A percentile compares a stretch with the other conserved stretches of the same genome.
These are phyloP conservation scores for Gadus macrocephalus DNA, from an alignment of 2,113 vertebrate species.

Conservation along the genomic window DNA sequence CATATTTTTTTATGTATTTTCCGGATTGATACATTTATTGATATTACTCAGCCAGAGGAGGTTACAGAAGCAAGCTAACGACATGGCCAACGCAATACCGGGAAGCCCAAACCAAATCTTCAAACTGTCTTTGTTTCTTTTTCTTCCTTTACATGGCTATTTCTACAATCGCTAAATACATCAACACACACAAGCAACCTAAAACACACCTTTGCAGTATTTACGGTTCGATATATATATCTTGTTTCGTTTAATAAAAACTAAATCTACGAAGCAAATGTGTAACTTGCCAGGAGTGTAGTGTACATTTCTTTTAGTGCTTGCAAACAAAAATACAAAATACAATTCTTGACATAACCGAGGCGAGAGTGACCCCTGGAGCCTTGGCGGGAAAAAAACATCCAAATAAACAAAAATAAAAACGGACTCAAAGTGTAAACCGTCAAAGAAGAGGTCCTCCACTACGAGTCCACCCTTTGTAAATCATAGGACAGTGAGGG, in stretches of 20 bases:
- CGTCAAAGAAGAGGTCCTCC: constrained; percentile 22
- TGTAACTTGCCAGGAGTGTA: constrained; percentile 38
- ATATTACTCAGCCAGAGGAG: neutral
- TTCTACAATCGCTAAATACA: constrained; percentile 67
- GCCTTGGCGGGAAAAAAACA: constrained; percentile 23
- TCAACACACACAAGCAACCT: constrained; percentile 41
- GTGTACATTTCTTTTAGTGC: constrained; percentile 46
- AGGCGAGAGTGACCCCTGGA: constrained; percentile 28
- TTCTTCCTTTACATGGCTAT: constrained; percentile 37
- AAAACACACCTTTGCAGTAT: constrained; percentile 41
- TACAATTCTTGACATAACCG: constrained; percentile 33
- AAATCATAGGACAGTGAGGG: constrained; percentile 42
- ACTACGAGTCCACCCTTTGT: constrained; percentile 32
- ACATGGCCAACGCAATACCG: constrained; percentile 12
- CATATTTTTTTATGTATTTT: neutral
- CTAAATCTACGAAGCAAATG: constrained; percentile 47
- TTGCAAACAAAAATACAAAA: constrained; percentile 51
- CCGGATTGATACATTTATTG: neutral
- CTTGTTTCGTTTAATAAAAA: constrained; percentile 55
- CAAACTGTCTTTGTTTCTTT: constrained; percentile 42
- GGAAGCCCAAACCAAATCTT: constrained; percentile 16
- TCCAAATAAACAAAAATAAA: neutral
- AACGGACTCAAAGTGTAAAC: constrained; percentile 30
- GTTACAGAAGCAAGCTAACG: constrained; percentile 7
- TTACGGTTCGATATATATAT: neutral